Conservation (phyloP, 1,140 invertebrate species). For the Adelges cooleyi region DNA sequence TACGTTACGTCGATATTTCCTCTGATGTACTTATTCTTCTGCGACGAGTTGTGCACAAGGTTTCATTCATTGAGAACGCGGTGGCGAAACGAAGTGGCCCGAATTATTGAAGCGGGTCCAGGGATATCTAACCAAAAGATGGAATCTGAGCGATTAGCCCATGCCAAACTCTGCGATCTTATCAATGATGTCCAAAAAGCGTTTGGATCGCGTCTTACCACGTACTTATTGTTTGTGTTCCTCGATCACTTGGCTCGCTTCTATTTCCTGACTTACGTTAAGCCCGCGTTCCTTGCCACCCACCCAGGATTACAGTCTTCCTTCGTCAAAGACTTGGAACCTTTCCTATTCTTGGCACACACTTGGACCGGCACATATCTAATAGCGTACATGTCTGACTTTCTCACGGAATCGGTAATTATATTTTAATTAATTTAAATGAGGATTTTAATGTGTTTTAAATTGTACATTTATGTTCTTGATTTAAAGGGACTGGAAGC, state of each 20-base stretch:
- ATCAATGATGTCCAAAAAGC: neutral
- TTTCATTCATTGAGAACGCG: constrained; percentile 1
- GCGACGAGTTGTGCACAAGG: constrained; percentile 5
- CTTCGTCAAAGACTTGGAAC: neutral
- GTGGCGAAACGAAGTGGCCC: neutral
- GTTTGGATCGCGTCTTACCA: neutral
- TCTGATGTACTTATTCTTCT: constrained; percentile 2
- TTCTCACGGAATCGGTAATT: constrained; percentile 6
- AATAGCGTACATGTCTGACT: constrained; percentile 5
- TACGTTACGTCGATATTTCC: constrained; percentile 16
- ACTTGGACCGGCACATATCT: constrained; percentile 12
- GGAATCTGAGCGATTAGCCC: constrained; percentile 8
- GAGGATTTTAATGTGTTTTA: too few species aligned
- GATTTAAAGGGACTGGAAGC: too few species aligned
- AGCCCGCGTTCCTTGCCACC: neutral
- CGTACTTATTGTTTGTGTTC: constrained; percentile 9
- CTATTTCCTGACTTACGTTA: constrained; percentile 12
- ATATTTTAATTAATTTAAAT: too few species aligned
- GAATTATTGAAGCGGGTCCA: neutral
- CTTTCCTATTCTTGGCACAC: neutral
- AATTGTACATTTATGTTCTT: too few species aligned
- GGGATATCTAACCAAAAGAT: neutral
- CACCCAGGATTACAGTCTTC: neutral
- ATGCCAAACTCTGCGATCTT: constrained; percentile 13
- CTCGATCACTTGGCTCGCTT: constrained; percentile 6